A percentile compares a stretch with the other conserved stretches of the same genome.
These are phyloP conservation scores for Ganaspis brasiliensis DNA, from an alignment of 2,888 invertebrate species.

Conservation along the genomic window DNA sequence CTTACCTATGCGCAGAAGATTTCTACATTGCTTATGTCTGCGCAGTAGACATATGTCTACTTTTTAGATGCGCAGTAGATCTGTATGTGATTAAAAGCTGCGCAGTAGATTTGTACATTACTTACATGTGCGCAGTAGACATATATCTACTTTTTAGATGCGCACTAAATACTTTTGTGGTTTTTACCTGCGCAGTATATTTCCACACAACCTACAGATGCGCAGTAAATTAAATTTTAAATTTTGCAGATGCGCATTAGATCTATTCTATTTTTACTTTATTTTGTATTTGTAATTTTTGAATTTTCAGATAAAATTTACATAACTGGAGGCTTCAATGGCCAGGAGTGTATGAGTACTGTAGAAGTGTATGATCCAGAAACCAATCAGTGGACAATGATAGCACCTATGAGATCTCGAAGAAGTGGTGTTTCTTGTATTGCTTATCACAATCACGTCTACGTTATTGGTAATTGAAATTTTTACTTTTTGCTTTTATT, in stretches of 20 bases:
- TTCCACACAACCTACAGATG: not conserved
- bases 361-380: conserved; percentile 91
- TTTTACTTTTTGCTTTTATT: not conserved
- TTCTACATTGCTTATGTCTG: too few species aligned
- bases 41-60: not conserved
- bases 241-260: too few species aligned
- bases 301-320: conserved; percentile 90
- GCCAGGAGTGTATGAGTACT: conserved; percentile 93
- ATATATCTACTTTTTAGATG: not conserved
- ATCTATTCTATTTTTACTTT: not conserved
- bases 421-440: conserved; percentile 96
- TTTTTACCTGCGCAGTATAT: not conserved
- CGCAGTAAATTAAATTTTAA: not conserved
- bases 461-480: conserved; percentile 82
- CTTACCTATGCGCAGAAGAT: not conserved
- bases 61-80: not conserved
- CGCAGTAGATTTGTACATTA: not conserved
- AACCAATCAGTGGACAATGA: conserved; percentile 91
- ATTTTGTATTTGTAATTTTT: too few species aligned
- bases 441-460: conserved; percentile 90
- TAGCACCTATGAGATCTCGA: conserved; percentile 91
- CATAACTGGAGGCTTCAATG: conserved; percentile 95
- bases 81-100: not conserved
- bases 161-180: not conserved
- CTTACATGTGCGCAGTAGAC: not conserved